Conservation (phyloP, 2,113 vertebrate species). For the Zosterops borbonicus region DNA sequence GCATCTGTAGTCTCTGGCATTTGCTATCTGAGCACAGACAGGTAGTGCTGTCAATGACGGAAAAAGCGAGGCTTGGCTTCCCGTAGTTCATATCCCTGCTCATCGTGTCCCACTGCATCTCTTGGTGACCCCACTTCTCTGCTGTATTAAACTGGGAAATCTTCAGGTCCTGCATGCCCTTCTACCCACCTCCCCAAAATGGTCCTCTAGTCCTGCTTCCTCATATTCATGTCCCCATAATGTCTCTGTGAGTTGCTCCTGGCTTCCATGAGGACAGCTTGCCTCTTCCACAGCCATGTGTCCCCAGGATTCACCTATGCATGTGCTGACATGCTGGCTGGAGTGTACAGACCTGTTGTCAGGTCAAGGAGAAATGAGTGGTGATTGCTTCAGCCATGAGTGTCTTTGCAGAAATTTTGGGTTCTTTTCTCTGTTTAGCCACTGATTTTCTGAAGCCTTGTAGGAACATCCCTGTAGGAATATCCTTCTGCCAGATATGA, state of each 20-base stretch:
- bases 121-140: not conserved
- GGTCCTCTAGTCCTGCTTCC: not conserved
- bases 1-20: not conserved
- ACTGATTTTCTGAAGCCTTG: not conserved
- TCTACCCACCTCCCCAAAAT: not conserved
- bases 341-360: not conserved
- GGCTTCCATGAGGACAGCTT: not conserved
- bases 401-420: not conserved
- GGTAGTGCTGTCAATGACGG: not conserved
- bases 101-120: not conserved
- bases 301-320: not conserved
- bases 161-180: not conserved
- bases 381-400: not conserved
- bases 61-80: not conserved
- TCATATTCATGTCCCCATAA: not conserved
- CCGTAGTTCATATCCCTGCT: accelerated
- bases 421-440: not conserved
- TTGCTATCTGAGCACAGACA: not conserved
- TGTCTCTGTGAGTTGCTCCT: not conserved
- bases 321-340: not conserved
- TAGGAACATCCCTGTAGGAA: not conserved
- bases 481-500: not conserved
- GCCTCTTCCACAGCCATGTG: not conserved
- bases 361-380: not conserved
- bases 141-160: not conserved